These are phyloP conservation scores for Asarcornis scutulata DNA, from an alignment of 2,113 vertebrate genomes.

Conservation along the genomic window DNA sequence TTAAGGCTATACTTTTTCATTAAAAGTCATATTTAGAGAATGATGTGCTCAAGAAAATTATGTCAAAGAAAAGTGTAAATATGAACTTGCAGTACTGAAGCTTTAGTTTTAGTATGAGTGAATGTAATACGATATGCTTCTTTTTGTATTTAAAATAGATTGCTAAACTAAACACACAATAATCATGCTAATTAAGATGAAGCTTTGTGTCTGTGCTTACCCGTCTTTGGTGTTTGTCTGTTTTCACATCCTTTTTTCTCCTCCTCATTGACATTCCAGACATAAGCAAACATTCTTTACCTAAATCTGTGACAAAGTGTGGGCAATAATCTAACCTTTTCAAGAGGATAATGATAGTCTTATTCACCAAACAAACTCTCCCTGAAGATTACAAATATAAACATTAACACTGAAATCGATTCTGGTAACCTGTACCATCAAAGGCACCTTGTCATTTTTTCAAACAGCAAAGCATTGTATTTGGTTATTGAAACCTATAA, in stretches of 20 bases:
- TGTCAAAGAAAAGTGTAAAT: conserved; percentile 49
- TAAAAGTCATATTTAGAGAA: not conserved
- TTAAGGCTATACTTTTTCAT: not conserved
- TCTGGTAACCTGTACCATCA: not conserved
- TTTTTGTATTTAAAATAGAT: not conserved
- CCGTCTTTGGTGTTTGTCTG: not conserved
- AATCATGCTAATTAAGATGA: conserved; percentile 2
- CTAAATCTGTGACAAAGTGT: not conserved
- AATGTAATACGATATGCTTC: not conserved
- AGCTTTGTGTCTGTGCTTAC: not conserved
- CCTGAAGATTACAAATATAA: conserved; percentile 7
- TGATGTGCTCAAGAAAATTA: conserved; percentile 24
- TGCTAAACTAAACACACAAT: not conserved
- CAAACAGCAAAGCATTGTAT: not conserved
- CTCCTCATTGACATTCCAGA: not conserved
- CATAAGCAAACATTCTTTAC: not conserved
- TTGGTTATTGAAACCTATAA: not conserved
- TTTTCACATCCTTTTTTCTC: not conserved
- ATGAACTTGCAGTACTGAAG: not conserved
- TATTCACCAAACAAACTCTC: not conserved
- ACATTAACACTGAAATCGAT: not conserved
- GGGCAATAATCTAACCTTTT: not conserved
- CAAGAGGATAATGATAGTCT: not conserved
- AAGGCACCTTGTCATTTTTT: not conserved
- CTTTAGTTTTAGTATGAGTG: not conserved